These are phyloP conservation scores for Nycticryphes semicollaris DNA, from an alignment of 2,113 vertebrate genomes.

Conservation along the genomic window DNA sequence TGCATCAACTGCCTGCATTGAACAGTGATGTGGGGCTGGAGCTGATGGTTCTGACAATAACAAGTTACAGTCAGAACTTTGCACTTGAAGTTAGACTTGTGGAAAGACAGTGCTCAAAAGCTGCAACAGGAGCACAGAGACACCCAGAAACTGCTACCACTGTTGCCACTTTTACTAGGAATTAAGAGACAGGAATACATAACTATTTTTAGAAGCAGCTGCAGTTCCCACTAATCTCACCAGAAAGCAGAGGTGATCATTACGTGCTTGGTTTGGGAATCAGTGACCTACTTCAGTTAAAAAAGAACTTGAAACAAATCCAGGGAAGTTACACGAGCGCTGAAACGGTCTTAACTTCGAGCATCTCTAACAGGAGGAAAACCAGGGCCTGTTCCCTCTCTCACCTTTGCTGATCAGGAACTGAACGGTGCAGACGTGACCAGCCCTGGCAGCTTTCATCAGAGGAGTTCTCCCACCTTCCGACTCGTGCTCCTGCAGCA, in stretches of 20 bases:
- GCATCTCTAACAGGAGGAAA: background rate
- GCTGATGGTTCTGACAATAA: background rate
- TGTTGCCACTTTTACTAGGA: background rate
- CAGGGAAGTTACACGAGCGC: background rate
- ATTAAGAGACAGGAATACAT: background rate
- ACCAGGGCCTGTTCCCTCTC: background rate
- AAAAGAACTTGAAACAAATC: background rate
- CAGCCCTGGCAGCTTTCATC: conserved; percentile 98
- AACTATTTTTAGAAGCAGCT: background rate
- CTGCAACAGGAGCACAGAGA: background rate
- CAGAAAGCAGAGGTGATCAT: background rate
- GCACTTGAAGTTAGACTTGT: background rate
- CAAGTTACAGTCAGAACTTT: accelerated
- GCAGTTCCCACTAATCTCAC: background rate
- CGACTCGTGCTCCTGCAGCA: conserved; percentile 92
- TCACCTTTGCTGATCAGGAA: conserved; percentile 99
- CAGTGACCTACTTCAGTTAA: background rate
- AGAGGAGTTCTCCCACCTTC: conserved; percentile 97
- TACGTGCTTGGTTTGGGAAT: background rate
- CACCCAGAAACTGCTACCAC: background rate
- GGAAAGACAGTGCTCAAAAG: background rate
- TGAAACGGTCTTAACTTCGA: accelerated
- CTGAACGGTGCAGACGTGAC: conserved; percentile 98
- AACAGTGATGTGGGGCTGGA: background rate
- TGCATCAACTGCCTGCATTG: too few species aligned